These are phyloP conservation scores for Epizoanthus scotinus DNA, from an alignment of 92 coral and sea anemone genomes.

Conservation along the genomic window DNA sequence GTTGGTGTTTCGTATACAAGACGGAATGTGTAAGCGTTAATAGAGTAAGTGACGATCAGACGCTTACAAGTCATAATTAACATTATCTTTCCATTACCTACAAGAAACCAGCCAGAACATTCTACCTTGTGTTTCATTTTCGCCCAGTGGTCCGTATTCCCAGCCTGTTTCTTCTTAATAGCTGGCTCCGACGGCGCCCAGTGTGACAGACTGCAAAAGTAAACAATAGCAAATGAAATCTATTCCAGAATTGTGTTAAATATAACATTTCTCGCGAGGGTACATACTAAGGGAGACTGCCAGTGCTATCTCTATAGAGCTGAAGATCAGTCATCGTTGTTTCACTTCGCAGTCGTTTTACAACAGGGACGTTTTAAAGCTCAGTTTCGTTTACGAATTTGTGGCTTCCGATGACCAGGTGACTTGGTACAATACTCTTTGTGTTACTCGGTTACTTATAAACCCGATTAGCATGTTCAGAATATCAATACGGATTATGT, in stretches of 20 bases:
- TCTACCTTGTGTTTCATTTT: conserved; percentile 95
- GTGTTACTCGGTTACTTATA: not conserved
- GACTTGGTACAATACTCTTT: not conserved
- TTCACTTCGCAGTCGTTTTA: not conserved
- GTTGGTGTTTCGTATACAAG: too few relatives aligned
- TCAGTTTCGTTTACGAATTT: not conserved
- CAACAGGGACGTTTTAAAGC: not conserved
- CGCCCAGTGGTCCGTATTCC: conserved; percentile 96
- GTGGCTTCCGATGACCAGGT: too few relatives aligned
- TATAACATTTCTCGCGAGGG: not conserved
- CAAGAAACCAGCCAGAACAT: not conserved
- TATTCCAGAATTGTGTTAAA: not conserved
- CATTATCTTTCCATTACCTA: not conserved
- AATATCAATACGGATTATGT: too few relatives aligned
- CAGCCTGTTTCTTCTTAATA: conserved; percentile 55
- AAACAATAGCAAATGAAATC: conserved; percentile 33
- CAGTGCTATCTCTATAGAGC: conserved; percentile 67
- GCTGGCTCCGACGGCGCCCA: conserved; percentile 98
- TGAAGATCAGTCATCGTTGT: conserved; percentile 74
- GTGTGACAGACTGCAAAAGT: conserved; percentile 75
- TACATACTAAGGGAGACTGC: conserved; percentile 79
- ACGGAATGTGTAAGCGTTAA: too few relatives aligned
- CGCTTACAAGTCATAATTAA: not conserved
- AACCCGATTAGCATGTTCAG: too few relatives aligned
- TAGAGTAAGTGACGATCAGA: not conserved